Percentiles rank a stretch among this genome's conserved stretches.
Conservation (phyloP, 1,140 invertebrate species). For the Schlechtendalia chinensis region DNA sequence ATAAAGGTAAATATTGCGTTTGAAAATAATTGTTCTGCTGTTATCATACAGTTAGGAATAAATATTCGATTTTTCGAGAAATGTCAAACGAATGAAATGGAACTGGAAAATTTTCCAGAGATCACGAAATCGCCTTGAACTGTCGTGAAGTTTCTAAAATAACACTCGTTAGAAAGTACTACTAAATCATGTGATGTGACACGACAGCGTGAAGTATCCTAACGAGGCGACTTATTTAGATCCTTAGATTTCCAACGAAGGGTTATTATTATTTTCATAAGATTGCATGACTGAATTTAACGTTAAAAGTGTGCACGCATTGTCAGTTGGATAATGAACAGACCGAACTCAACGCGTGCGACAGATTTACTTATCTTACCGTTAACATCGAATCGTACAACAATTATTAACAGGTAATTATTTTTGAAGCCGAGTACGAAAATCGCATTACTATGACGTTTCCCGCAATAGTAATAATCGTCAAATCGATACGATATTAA, state of each 20-base stretch:
- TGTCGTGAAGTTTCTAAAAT: conserved; percentile 17
- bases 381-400: neutral
- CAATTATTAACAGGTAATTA: too few relatives aligned
- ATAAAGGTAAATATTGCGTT: conserved; percentile 30
- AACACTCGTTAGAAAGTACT: neutral
- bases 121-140: neutral
- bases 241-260: neutral
- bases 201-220: conserved; percentile 6
- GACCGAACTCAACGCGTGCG: too few relatives aligned
- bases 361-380: conserved; percentile 5
- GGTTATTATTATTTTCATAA: neutral
- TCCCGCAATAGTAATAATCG: too few relatives aligned
- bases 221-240: conserved; percentile 21
- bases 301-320: neutral
- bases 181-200: conserved; percentile 18
- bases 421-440: too few relatives aligned
- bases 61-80: neutral
- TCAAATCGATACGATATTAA: too few relatives aligned
- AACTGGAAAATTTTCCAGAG: neutral
- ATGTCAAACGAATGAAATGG: neutral
- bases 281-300: neutral
- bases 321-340: neutral
- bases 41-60: neutral
- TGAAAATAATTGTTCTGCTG: neutral
- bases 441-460: too few relatives aligned